Conservation (phyloP, 2,888 invertebrate species). For the Oscheius sp. region DNA sequence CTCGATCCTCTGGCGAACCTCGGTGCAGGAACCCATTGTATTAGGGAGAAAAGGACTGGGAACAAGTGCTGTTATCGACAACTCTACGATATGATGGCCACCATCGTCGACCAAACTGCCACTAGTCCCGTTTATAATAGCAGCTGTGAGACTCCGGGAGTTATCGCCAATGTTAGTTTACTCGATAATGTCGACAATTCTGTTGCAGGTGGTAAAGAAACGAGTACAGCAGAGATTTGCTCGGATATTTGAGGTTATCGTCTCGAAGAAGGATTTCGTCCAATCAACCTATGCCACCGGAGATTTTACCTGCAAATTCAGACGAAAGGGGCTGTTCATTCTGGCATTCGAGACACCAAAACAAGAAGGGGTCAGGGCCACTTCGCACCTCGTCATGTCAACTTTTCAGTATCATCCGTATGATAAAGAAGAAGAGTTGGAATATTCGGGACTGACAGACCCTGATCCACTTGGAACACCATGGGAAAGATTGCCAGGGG, state of each 20-base stretch:
- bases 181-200: neutral
- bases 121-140: conserved; percentile 14
- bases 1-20: conserved; percentile 14
- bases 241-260: conserved; percentile 19
- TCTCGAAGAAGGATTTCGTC: conserved; percentile 2
- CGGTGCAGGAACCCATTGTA: conserved; percentile 12
- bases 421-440: neutral
- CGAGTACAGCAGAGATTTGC: conserved; percentile 10
- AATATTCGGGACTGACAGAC: neutral
- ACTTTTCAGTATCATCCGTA: conserved; percentile 9
- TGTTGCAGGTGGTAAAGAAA: conserved; percentile 16
- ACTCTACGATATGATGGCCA: neutral
- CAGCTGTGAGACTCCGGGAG: conserved; percentile 19
- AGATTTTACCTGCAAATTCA: conserved; percentile 15
- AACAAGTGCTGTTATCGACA: conserved; percentile 17
- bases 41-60: neutral
- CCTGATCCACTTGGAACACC: conserved; percentile 12
- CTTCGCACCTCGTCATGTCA: neutral
- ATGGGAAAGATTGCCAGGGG: neutral
- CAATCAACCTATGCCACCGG: conserved; percentile 11
- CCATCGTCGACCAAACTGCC: neutral
- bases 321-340: neutral
- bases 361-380: conserved; percentile 8
- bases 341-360: conserved; percentile 7
- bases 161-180: conserved; percentile 7